Evolutionary conservation across 2,888 invertebrate genomes (phyloP).

Genomic region (Miltochrista miniata): DNA sequence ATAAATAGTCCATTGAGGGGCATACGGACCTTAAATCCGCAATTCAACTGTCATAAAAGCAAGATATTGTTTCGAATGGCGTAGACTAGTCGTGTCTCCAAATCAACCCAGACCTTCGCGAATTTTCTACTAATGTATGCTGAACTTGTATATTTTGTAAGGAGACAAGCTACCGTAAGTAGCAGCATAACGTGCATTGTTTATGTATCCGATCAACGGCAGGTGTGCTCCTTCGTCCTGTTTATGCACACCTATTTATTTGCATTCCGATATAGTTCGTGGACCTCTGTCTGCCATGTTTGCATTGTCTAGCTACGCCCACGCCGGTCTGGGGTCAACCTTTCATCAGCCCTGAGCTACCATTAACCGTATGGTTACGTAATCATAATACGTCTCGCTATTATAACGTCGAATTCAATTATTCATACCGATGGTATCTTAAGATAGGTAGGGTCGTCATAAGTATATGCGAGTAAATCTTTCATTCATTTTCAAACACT

Average conservation of each 20-base stretch:
- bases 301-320: conserved; percentile 66
- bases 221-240: conserved; percentile 77
- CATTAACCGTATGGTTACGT: conserved; percentile 48
- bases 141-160: conserved; percentile 24
- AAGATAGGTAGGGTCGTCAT: conserved; percentile 2
- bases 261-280: conserved; percentile 79
- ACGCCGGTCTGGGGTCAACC: conserved; percentile 59
- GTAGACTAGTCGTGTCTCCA: conserved; percentile 19
- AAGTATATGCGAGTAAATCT: background rate
- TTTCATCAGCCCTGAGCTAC: conserved; percentile 55
- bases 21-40: too few species aligned
- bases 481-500: background rate
- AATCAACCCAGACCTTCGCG: too few species aligned
- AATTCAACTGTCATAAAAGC: too few species aligned
- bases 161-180: conserved; percentile 48
- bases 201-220: conserved; percentile 71
- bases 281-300: conserved; percentile 66
- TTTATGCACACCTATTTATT: conserved; percentile 77
- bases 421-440: conserved; percentile 45
- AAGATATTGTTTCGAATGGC: conserved; percentile 26
- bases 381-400: conserved; percentile 39
- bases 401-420: conserved; percentile 46
- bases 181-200: conserved; percentile 69
- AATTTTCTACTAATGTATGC: too few species aligned
- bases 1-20: too few species aligned